Conservation (phyloP, 2,113 vertebrate genomes). For the Tetrao urogallus region DNA sequence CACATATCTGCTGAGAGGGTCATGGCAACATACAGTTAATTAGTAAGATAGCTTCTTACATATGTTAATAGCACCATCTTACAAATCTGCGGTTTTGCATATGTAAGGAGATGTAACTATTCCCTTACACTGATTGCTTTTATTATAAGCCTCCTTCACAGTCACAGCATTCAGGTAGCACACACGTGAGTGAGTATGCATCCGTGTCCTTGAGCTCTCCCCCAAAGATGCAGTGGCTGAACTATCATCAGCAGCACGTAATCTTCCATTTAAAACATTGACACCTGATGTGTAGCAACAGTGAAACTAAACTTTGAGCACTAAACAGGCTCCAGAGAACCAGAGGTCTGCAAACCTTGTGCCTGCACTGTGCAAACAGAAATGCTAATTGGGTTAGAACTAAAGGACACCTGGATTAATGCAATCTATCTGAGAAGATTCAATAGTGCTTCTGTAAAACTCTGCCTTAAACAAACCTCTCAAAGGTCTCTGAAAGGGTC, state of each 20-base stretch:
- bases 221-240: neutral
- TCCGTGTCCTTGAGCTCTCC: neutral
- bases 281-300: neutral
- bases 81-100: neutral
- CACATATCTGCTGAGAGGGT: neutral
- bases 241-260: neutral
- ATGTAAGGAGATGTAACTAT: neutral
- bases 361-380: neutral
- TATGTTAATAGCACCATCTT: neutral
- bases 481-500: neutral
- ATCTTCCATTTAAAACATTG: neutral
- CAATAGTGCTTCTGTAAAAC: constrained; percentile 24
- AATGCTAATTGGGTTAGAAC: constrained; percentile 10
- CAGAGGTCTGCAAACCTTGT: neutral
- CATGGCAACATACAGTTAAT: neutral
- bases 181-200: neutral
- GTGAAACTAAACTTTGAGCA: neutral
- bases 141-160: neutral
- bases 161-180: neutral
- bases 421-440: constrained; percentile 18
- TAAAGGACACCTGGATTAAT: constrained; percentile 26
- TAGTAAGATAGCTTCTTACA: neutral
- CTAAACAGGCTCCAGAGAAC: neutral
- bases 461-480: constrained; percentile 34
- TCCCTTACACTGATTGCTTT: neutral